A percentile compares a stretch with the other conserved stretches of the same genome.
phyloP scores from a whole-genome alignment of 92 coral and sea anemone species.

The Parazoanthus atlanticus region DNA sequence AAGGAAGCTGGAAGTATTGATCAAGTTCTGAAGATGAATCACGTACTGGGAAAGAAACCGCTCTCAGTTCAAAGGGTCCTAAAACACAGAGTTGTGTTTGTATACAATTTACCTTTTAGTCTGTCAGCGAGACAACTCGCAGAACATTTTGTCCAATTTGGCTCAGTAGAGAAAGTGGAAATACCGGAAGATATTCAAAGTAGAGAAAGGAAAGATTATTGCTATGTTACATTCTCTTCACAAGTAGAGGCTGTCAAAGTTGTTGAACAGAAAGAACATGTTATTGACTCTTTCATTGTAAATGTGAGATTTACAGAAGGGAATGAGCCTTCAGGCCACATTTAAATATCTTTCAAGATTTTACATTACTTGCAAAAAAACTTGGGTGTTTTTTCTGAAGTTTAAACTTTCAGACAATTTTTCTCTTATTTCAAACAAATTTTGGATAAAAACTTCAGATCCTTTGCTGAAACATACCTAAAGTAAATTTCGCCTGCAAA shows the following conservation, averaged over 20 bases:
- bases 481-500: too few species aligned
- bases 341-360: too few species aligned
- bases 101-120: slow-evolving; percentile 19
- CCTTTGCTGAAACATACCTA: too few species aligned
- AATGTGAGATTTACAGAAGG: not conserved
- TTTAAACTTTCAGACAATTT: too few species aligned
- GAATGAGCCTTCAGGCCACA: not conserved
- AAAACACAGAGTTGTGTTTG: slow-evolving; percentile 27
- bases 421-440: too few species aligned
- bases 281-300: slow-evolving; percentile 1
- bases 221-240: slow-evolving; percentile 22
- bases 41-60: slow-evolving; percentile 4
- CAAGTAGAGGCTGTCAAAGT: slow-evolving; percentile 35
- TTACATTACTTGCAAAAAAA: too few species aligned
- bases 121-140: slow-evolving; percentile 11
- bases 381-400: too few species aligned
- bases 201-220: not conserved
- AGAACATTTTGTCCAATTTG: slow-evolving; percentile 17
- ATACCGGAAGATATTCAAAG: not conserved
- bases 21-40: slow-evolving; percentile 18
- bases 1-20: slow-evolving; percentile 27
- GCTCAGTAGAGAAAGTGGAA: slow-evolving; percentile 24
- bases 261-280: slow-evolving; percentile 5
- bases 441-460: too few species aligned
- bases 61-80: slow-evolving; percentile 11